A percentile compares a stretch with the other conserved stretches of the same genome.
These are phyloP conservation scores for Scaeva pyrastri DNA, from an alignment of 2,888 invertebrate species.

Conservation along the genomic window DNA sequence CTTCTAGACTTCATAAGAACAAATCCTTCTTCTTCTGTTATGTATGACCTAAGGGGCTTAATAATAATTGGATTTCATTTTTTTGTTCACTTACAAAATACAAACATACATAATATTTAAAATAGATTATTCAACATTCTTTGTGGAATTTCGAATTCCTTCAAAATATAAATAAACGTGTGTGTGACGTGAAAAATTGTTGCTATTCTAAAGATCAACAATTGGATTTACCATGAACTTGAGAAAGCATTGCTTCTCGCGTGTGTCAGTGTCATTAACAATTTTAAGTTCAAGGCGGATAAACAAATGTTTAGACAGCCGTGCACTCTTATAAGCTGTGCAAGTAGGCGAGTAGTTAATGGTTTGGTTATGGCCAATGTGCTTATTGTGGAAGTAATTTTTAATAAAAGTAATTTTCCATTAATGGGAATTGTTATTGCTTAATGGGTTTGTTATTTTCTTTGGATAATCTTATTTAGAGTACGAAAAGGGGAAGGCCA, in stretches of 20 bases:
- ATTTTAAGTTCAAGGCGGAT: conserved; percentile 13
- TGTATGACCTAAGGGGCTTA: too few species aligned
- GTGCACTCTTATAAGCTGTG: background rate
- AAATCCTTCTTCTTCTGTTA: background rate
- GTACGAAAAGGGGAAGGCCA: too few species aligned
- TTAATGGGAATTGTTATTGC: background rate
- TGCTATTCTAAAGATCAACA: background rate
- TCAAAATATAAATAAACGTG: background rate
- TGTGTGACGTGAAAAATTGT: background rate
- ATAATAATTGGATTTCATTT: conserved; percentile 23
- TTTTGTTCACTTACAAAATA: background rate
- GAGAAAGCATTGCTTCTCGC: background rate
- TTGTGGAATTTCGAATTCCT: background rate
- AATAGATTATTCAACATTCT: conserved; percentile 16
- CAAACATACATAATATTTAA: background rate
- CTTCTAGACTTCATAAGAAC: background rate
- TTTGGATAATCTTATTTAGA: too few species aligned
- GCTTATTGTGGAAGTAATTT: background rate
- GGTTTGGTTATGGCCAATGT: conserved; percentile 16
- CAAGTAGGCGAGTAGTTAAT: background rate
- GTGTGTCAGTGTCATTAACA: conserved; percentile 4
- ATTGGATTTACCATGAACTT: conserved; percentile 26
- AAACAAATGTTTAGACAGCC: background rate
- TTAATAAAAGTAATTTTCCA: background rate
- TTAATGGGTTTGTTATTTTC: too few species aligned